phyloP scores from a whole-genome alignment of 2,797 vertebrate genomes.

The Eurystomus glaucurus region DNA sequence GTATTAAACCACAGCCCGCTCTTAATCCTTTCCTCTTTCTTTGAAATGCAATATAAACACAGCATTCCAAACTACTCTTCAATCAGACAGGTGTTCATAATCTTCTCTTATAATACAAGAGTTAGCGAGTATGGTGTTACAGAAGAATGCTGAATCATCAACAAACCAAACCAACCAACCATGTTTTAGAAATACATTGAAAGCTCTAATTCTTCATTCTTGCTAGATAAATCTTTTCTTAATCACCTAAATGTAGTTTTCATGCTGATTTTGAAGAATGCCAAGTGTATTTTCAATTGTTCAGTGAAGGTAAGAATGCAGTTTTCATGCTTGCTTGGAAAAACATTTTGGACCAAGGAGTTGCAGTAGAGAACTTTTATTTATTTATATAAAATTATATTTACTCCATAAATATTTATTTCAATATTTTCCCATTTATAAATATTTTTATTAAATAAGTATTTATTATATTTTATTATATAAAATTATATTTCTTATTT shows the following conservation, averaged over 20 bases:
- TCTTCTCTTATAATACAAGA: neutral
- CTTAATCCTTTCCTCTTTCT: constrained; percentile 38
- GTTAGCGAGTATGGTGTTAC: neutral
- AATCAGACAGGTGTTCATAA: constrained; percentile 6
- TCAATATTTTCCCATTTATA: no score
- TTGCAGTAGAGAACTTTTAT: neutral
- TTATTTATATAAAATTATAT: no score
- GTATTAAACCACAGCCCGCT: constrained; percentile 9
- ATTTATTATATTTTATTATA: no score
- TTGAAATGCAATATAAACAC: constrained; percentile 36
- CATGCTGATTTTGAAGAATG: neutral
- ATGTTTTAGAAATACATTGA: neutral
- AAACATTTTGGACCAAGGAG: neutral
- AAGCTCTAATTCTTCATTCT: neutral
- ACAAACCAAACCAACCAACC: neutral
- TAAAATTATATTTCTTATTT: neutral
- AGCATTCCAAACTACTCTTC: constrained; percentile 17
- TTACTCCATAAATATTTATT: no score
- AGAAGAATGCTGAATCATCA: neutral
- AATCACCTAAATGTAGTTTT: neutral
- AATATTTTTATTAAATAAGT: no score
- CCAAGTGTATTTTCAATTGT: neutral
- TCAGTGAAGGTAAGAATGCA: neutral
- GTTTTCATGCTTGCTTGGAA: neutral
- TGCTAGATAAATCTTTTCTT: neutral